Base-by-base conservation (phyloP, 2,888 invertebrate species). In the Micropterix aruncella region DNA sequence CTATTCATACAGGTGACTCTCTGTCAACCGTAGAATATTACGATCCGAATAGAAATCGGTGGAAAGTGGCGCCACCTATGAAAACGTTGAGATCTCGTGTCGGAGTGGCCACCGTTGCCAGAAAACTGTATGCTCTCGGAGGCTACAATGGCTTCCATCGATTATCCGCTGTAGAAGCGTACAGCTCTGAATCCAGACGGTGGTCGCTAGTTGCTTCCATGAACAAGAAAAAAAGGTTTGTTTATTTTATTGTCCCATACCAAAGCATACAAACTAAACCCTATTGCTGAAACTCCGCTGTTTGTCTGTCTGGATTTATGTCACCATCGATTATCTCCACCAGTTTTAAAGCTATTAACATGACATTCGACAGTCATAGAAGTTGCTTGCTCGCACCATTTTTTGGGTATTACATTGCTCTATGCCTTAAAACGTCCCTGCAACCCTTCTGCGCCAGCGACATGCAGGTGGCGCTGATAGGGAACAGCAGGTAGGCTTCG, bases 101-200 rank as follows among this genome's bases (percentile, higher is more conserved):
- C 2, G 90, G 91, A 1, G 89, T 90, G 1, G 85, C 89, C 16
- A 89, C 90, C 1, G 73, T 89, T 55, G 75, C 81, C 54, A 83
- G 86, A 54, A 76, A 79, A 60, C 61, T 85, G 3, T 84, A 80
- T 56, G 90, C 89, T 2, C 85, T 91, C 57, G 83, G 82, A 14
- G 91, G 91, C 1, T 91, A 88, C 57, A 88, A 91, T 61, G 91
- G 92, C 1, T 73, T 74, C 40, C 88, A 90, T 57, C 66, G 91
- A 49, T 67, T 91, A 14, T 79, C 82, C 19, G 86, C 88, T 1
- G 90, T 90, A 1, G 91, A 92, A 63, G 82, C 87, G 5, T 90
- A 84, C 59, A 83, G 89, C 65, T 83, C 85, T 1, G 67, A 72
- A 45, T 71, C 71, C 37, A 77, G 79, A 55, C 71, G 74, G 46